phyloP scores from a whole-genome alignment of 2,888 invertebrate genomes.

The Coenonympha glycerion region DNA sequence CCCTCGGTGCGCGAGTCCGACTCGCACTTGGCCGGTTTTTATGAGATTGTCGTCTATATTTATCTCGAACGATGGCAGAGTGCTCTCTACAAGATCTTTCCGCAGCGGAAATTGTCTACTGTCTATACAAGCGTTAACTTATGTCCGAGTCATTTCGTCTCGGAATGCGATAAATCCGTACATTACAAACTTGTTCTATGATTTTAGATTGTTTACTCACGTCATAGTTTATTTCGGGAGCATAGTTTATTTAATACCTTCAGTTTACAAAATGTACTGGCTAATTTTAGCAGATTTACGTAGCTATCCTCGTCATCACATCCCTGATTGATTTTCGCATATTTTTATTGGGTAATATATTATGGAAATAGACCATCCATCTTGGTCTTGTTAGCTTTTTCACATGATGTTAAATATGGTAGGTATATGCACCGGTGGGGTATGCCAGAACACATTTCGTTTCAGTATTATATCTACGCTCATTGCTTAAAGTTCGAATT shows the following conservation, averaged over 20 bases:
- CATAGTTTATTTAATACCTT: slow-evolving; percentile 23
- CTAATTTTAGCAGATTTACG: slow-evolving; percentile 20
- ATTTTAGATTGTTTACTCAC: slow-evolving; percentile 24
- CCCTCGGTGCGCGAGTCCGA: no score
- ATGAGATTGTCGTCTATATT: no score
- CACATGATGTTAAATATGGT: not conserved
- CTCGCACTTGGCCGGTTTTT: no score
- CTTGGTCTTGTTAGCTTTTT: slow-evolving; percentile 3
- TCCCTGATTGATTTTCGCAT: slow-evolving; percentile 15
- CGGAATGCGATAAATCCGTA: slow-evolving; percentile 22
- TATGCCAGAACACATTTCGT: not conserved
- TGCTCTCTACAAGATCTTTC: no score
- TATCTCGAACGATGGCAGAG: no score
- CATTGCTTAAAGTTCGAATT: no score
- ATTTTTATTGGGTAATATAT: slow-evolving; percentile 12
- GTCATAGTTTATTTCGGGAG: slow-evolving; percentile 28
- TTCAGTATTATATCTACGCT: not conserved
- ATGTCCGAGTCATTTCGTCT: slow-evolving; percentile 17
- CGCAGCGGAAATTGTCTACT: not conserved
- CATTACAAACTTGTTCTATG: slow-evolving; percentile 24
- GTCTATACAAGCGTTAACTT: slow-evolving; percentile 1
- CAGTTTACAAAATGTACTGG: slow-evolving; percentile 19
- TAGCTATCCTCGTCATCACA: slow-evolving; percentile 19
- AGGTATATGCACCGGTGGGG: not conserved
- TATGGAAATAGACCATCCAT: slow-evolving; percentile 9